phyloP scores from a whole-genome alignment of 2,888 invertebrate species.

The Morpho deidamia region DNA sequence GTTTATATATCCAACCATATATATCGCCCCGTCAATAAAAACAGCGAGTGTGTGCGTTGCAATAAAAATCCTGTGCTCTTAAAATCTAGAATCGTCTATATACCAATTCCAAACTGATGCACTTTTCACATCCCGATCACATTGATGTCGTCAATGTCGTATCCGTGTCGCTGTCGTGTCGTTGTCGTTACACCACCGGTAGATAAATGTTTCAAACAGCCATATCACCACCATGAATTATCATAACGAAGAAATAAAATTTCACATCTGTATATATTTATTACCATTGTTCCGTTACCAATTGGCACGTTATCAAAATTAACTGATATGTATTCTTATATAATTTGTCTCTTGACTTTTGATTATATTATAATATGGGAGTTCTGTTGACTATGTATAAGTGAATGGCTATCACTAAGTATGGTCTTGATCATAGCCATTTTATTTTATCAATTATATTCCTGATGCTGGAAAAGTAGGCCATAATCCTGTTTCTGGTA shows the following conservation, averaged over 20 bases:
- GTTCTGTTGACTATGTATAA: too few species aligned
- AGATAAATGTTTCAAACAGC: neutral
- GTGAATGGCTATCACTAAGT: too few species aligned
- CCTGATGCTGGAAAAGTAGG: too few species aligned
- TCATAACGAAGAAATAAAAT: too few species aligned
- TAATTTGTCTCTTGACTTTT: neutral
- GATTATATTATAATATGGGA: neutral
- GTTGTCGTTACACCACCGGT: neutral
- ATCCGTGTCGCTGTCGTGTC: neutral
- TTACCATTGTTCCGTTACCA: too few species aligned
- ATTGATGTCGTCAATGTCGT: neutral
- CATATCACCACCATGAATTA: too few species aligned
- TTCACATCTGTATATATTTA: too few species aligned
- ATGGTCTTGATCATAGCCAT: too few species aligned
- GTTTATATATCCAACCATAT: slow-evolving; percentile 34
- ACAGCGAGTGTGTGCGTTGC: slow-evolving; percentile 28
- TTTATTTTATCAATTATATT: too few species aligned
- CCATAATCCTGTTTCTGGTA: neutral
- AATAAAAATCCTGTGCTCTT: slow-evolving; percentile 12
- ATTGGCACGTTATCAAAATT: neutral
- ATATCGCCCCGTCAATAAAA: slow-evolving; percentile 33
- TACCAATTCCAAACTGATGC: slow-evolving; percentile 1
- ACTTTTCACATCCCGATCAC: slow-evolving; percentile 5
- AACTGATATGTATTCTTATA: neutral
- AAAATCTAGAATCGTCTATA: slow-evolving; percentile 15